A percentile compares a stretch with the other conserved stretches of the same genome.
Evolutionary conservation across 2,888 invertebrate genomes (phyloP).

Genomic region (Himalopsyche japonica): DNA sequence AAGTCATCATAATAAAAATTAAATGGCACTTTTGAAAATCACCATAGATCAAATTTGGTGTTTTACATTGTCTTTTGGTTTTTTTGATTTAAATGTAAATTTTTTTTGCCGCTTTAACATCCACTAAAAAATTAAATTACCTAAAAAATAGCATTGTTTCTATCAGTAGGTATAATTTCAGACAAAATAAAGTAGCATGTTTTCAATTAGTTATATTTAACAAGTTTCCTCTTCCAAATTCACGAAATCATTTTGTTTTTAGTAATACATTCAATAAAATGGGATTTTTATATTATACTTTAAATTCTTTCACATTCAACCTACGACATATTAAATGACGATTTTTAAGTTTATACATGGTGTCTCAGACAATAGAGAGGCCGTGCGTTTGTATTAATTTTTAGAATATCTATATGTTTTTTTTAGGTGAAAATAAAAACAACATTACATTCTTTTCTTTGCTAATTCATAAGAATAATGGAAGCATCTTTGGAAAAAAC

Average conservation of each 20-base stretch:
- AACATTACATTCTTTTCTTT: background rate
- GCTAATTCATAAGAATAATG: slow-evolving; percentile 26
- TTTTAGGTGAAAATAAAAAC: background rate
- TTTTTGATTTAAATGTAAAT: too few species aligned
- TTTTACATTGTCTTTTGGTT: too few species aligned
- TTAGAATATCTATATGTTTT: background rate
- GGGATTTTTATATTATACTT: background rate
- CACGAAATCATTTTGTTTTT: background rate
- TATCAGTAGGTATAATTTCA: too few species aligned
- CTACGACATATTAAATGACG: background rate
- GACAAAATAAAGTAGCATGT: too few species aligned
- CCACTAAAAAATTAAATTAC: too few species aligned
- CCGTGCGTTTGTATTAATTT: background rate
- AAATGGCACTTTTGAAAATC: too few species aligned
- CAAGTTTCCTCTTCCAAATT: background rate
- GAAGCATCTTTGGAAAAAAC: slow-evolving; percentile 16
- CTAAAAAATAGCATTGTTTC: too few species aligned
- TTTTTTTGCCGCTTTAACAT: too few species aligned
- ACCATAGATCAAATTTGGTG: too few species aligned
- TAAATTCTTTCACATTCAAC: background rate
- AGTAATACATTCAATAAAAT: background rate
- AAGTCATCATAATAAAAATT: too few species aligned
- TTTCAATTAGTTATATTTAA: background rate
- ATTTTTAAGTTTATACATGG: background rate
- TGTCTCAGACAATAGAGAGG: background rate